Evolutionary conservation across 2,113 vertebrate genomes (phyloP), one percentile per base, ranked within the genome.

Genomic region (Chionis minor): DNA sequence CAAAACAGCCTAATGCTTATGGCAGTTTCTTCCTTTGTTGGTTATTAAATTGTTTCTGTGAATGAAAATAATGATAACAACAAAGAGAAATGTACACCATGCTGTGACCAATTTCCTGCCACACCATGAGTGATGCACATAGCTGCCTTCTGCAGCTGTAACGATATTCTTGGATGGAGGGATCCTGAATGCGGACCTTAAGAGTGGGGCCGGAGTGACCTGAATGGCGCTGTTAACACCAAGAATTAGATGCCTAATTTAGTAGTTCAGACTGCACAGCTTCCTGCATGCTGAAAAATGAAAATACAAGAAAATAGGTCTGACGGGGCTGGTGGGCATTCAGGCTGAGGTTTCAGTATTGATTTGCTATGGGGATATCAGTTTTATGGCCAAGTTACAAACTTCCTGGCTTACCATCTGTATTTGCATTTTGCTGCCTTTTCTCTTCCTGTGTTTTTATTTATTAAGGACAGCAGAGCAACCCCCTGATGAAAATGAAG

Each of bases 31-130:
- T 97, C 90, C 87, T 89, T 85, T 89, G 77, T 51, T 82, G 87
- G 23, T 91, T 95, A 86, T 94, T 89, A 94, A 96, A 95, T 74
- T 80, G 55, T 81, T 97, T 88, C 85, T 96, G 72, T 94, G 85
- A 95, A 89, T 87, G 85, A 87, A 96, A 97, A 87, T 81, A 81
- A 55, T 0, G 58, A 95, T 89, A 93, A 90, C 70, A 71, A 72
- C 0, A 26, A 94, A 63, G 24, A 86, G 73, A 91, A 88, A 91
- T 7, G 58, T 33, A 19, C 65, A 44, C 77, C 90, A 83, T 4
- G 85, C 77, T n/a, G 21, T 78, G 91, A 78, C 75, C 73, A 74
- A 90, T 97, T 97, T 96, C 95, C 96, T 95, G 91, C 74, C 49
- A 10, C 63, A 2, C 59, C 26, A 17, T 4, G 28, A 91, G 83